Percentiles rank a stretch among this genome's conserved stretches.
phyloP scores from a whole-genome alignment of 2,797 vertebrate species.

The Neomorphus geoffroyi region DNA sequence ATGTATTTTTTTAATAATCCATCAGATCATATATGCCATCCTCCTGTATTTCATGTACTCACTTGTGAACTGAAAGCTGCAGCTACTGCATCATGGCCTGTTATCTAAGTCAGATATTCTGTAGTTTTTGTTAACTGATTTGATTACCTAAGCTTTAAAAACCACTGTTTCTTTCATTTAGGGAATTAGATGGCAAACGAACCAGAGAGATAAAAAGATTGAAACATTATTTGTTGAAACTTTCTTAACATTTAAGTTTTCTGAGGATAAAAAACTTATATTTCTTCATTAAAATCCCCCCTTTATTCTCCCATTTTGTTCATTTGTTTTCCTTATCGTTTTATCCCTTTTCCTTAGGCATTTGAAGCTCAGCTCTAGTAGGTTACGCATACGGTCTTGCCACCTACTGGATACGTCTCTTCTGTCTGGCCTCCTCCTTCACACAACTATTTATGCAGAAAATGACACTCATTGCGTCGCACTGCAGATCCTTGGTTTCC shows the following conservation, averaged over 20 bases:
- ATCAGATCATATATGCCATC: neutral
- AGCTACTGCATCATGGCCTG: neutral
- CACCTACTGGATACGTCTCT: neutral
- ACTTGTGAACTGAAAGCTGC: neutral
- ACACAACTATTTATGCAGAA: neutral
- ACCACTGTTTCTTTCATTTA: neutral
- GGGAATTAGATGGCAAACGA: neutral
- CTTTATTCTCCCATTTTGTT: neutral
- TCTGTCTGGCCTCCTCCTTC: neutral
- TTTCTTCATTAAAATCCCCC: neutral
- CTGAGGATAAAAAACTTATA: neutral
- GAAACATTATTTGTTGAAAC: neutral
- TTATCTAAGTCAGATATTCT: neutral
- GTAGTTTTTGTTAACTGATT: neutral
- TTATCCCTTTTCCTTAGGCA: neutral
- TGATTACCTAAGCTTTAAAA: neutral
- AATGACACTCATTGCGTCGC: neutral
- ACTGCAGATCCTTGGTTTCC: neutral
- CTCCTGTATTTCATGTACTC: neutral
- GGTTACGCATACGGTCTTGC: neutral
- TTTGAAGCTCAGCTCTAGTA: neutral
- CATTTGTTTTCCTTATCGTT: neutral
- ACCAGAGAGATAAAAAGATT: neutral
- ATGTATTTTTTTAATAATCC: neutral
- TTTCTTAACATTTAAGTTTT: neutral